Percentiles rank a stretch among this genome's conserved stretches.
These are phyloP conservation scores for Pilophorus perplexus DNA, from an alignment of 2,888 invertebrate species.

Conservation along the genomic window DNA sequence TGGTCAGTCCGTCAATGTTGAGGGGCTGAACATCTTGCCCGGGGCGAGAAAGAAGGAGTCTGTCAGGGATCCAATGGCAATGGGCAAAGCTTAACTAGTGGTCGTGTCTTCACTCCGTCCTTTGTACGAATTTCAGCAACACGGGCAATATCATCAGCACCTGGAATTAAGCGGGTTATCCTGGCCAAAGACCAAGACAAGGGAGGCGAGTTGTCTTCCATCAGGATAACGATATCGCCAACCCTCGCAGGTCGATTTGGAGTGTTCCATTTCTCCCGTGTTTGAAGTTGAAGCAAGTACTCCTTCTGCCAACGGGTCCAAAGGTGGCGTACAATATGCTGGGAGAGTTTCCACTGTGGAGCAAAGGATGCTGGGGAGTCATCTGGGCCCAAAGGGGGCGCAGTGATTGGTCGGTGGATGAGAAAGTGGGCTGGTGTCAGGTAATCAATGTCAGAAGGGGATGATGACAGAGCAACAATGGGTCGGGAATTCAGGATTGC, in stretches of 20 bases:
- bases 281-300: not conserved
- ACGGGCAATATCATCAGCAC: not conserved
- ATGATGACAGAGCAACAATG: not conserved
- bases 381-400: not conserved
- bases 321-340: not conserved
- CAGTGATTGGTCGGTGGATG: not conserved
- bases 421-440: constrained; percentile 27
- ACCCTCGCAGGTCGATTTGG: not conserved
- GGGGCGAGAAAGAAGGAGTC: too few species aligned
- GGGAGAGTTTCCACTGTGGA: constrained; percentile 10
- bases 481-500: constrained; percentile 21
- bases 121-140: not conserved
- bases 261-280: not conserved
- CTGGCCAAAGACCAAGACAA: not conserved
- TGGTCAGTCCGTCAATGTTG: too few species aligned
- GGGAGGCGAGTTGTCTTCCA: not conserved
- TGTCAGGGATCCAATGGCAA: too few species aligned
- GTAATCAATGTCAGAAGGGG: not conserved
- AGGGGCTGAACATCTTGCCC: too few species aligned
- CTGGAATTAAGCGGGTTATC: not conserved
- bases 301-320: constrained; percentile 9
- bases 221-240: not conserved
- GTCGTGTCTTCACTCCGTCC: not conserved
- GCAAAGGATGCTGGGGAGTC: not conserved
- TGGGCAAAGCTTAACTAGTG: constrained; percentile 5